phyloP scores from a whole-genome alignment of 2,113 vertebrate species.

The Chrysemys picta region DNA sequence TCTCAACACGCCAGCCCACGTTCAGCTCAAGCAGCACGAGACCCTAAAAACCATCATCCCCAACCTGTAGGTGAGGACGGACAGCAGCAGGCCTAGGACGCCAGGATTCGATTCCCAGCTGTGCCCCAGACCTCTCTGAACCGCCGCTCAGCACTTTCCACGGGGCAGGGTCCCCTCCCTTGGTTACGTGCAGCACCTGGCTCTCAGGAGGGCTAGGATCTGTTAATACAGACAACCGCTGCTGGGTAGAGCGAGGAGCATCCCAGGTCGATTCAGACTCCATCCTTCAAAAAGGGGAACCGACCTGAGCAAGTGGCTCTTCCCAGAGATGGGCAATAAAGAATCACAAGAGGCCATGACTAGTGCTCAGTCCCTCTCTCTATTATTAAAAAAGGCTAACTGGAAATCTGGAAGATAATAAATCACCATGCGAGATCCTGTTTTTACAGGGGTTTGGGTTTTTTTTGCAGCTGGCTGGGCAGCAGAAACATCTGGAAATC shows the following conservation, averaged over 20 bases:
- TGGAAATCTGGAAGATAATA: not conserved
- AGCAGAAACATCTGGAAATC: not conserved
- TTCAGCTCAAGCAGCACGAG: not conserved
- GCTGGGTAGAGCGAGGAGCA: too few relatives aligned
- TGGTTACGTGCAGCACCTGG: too few relatives aligned
- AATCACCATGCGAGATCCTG: not conserved
- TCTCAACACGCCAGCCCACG: not conserved
- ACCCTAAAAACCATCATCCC: too few relatives aligned
- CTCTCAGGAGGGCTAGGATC: not conserved
- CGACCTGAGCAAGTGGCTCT: not conserved
- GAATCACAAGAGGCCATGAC: not conserved
- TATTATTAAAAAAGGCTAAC: not conserved
- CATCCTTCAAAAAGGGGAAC: not conserved
- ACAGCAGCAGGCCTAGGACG: rapidly evolving
- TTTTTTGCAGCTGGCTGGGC: not conserved
- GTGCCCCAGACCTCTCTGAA: not conserved
- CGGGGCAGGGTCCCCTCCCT: not conserved
- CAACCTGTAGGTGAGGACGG: not conserved
- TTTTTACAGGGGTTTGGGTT: not conserved
- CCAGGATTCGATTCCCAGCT: rapidly evolving
- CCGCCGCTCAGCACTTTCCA: not conserved
- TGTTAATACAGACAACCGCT: not conserved
- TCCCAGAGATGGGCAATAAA: not conserved
- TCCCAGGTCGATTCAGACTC: not conserved
- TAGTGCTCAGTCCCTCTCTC: not conserved